phyloP scores from a whole-genome alignment of 1,140 invertebrate genomes.

The Zeugodacus cucurbitae region DNA sequence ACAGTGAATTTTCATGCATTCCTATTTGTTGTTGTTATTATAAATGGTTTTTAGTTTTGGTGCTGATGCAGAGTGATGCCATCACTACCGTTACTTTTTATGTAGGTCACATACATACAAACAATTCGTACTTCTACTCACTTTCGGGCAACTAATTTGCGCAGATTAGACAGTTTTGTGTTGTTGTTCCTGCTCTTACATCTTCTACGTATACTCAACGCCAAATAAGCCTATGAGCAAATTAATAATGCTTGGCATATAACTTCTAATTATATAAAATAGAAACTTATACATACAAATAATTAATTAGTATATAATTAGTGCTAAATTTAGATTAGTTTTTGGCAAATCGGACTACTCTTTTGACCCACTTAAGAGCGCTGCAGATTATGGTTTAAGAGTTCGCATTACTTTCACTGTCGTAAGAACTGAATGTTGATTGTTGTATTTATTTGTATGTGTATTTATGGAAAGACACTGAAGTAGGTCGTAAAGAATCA shows the following conservation, averaged over 20 bases:
- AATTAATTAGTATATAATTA: background rate
- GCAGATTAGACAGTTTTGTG: background rate
- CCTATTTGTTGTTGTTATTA: background rate
- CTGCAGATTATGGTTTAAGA: background rate
- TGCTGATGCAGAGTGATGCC: background rate
- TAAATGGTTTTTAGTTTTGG: background rate
- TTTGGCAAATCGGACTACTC: background rate
- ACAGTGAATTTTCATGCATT: background rate
- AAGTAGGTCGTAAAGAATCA: background rate
- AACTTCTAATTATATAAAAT: background rate
- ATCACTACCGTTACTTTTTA: background rate
- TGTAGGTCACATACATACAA: background rate
- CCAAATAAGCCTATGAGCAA: background rate
- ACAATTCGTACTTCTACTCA: background rate
- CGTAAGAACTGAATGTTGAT: no score
- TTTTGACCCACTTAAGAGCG: background rate
- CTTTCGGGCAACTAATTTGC: background rate
- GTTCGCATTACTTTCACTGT: background rate
- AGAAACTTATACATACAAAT: background rate
- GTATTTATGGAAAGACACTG: background rate
- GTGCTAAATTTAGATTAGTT: background rate
- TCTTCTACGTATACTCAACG: background rate
- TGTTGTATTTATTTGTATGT: background rate
- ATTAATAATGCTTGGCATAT: background rate
- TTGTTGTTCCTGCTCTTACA: background rate